These are phyloP conservation scores for Caenorhabditis panamensis DNA, from an alignment of 2,888 invertebrate genomes.

Conservation along the genomic window DNA sequence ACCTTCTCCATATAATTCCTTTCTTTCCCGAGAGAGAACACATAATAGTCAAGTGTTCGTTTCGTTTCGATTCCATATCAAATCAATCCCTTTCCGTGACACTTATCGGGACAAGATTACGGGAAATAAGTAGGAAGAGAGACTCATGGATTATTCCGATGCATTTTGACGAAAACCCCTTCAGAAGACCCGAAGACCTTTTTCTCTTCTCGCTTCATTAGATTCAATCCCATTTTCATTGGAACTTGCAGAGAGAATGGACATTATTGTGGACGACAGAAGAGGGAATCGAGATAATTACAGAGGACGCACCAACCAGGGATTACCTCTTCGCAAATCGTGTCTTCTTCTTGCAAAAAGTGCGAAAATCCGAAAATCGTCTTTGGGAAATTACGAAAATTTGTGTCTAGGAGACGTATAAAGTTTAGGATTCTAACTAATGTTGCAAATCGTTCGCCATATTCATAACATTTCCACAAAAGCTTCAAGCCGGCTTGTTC, in stretches of 20 bases:
- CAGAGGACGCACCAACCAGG: neutral
- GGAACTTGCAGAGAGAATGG: too few species aligned
- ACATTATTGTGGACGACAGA: neutral
- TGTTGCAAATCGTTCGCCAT: neutral
- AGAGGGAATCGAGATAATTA: neutral
- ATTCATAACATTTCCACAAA: too few species aligned
- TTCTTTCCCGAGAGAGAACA: neutral
- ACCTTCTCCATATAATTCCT: neutral
- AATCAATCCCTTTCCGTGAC: neutral
- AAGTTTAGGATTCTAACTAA: too few species aligned
- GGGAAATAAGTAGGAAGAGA: neutral
- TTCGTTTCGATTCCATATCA: neutral
- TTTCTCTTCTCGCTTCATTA: constrained; percentile 11
- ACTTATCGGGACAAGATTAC: neutral
- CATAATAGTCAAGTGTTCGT: constrained; percentile 6
- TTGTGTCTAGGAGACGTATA: too few species aligned
- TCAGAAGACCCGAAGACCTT: too few species aligned
- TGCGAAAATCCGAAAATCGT: neutral
- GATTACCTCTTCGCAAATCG: neutral
- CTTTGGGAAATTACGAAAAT: too few species aligned
- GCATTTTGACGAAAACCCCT: too few species aligned
- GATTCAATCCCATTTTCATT: neutral
- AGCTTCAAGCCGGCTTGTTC: too few species aligned
- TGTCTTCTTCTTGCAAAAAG: neutral
- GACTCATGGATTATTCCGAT: neutral